Percentiles rank a stretch among this genome's conserved stretches.
These are phyloP conservation scores for Drosophila obscura DNA, from an alignment of 1,140 invertebrate species.

Conservation along the genomic window DNA sequence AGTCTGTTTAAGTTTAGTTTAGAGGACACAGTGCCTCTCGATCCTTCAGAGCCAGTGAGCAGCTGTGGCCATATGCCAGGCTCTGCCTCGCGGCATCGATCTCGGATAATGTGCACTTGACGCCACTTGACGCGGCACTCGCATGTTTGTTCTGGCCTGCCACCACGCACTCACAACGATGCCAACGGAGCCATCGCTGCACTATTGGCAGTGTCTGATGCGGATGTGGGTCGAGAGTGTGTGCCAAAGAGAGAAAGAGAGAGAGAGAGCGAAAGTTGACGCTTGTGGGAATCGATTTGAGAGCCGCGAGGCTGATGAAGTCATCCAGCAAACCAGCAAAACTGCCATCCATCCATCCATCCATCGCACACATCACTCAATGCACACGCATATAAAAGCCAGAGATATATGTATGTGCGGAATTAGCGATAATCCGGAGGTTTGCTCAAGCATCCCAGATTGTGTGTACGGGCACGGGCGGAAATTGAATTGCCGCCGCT, in stretches of 20 bases:
- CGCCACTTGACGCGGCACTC: slow-evolving; percentile 21
- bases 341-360: too few relatives aligned
- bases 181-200: slow-evolving; percentile 4
- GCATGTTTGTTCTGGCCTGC: slow-evolving; percentile 39
- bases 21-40: too few relatives aligned
- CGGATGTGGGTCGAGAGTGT: slow-evolving; percentile 49
- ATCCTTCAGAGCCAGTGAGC: too few relatives aligned
- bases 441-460: slow-evolving; percentile 31
- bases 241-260: slow-evolving; percentile 9
- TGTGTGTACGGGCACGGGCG: slow-evolving; percentile 44
- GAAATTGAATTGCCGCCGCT: slow-evolving; percentile 51
- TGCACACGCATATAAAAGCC: not conserved
- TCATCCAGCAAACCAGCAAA: slow-evolving; percentile 3
- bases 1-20: too few relatives aligned
- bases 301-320: slow-evolving; percentile 11
- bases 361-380: not conserved
- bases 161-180: slow-evolving; percentile 4
- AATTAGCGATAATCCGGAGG: slow-evolving; percentile 40
- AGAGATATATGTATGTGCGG: slow-evolving; percentile 18
- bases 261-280: slow-evolving; percentile 57
- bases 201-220: slow-evolving; percentile 2
- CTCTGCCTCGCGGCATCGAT: slow-evolving; percentile 23
- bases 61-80: not conserved
- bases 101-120: slow-evolving; percentile 41
- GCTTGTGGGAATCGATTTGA: slow-evolving; percentile 27